phyloP scores from a whole-genome alignment of 2,888 invertebrate genomes.

The Polyploca ridens region DNA sequence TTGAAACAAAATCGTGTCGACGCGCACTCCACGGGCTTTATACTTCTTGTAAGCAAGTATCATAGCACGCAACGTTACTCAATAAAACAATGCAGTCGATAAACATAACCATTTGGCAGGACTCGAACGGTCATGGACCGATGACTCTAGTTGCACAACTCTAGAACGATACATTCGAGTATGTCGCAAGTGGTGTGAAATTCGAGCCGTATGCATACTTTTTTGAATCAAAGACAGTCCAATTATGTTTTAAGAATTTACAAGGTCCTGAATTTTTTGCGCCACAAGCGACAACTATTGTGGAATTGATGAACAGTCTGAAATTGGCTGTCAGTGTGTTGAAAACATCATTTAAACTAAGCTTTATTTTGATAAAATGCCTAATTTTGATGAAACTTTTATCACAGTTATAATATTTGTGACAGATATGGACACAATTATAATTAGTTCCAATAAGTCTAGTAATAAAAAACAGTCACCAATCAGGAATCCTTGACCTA shows the following conservation, averaged over 20 bases:
- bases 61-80: neutral
- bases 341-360: no score
- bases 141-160: neutral
- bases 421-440: neutral
- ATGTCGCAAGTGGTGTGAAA: neutral
- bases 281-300: no score
- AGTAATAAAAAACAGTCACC: neutral
- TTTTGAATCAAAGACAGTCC: neutral
- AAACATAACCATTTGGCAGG: conserved; percentile 1
- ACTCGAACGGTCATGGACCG: neutral
- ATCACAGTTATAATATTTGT: no score
- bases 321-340: no score
- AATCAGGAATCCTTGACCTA: neutral
- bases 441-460: neutral
- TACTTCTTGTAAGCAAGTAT: no score
- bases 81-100: conserved; percentile 5
- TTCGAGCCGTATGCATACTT: neutral
- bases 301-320: no score
- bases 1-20: no score
- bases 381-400: no score
- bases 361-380: no score
- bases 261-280: no score
- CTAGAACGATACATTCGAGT: neutral
- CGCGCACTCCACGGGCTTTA: neutral
- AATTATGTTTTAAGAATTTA: neutral